Base-by-base conservation (phyloP, 2,888 invertebrate species). In the Pycnomerus fuliginosus region DNA sequence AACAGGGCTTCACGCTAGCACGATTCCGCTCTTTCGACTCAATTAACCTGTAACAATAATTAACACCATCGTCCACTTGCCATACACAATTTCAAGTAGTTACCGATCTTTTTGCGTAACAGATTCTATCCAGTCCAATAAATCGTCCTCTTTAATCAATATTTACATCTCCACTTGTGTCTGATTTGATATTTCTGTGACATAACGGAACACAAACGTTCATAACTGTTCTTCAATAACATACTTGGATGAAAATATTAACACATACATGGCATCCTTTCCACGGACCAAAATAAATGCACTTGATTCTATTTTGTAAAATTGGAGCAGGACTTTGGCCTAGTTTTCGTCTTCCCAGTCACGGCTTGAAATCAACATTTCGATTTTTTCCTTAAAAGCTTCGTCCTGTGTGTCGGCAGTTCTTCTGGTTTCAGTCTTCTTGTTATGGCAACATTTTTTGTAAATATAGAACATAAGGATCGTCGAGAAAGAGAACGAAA, bases 151-250 rank as follows among this genome's bases (percentile, higher is more conserved):
- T n/a, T n/a, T n/a, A n/a, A n/a, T 22, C 24, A 30, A 17, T 32
- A 41, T 41, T 41, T 41, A 27, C 41, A 43, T 36, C 31, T 31
- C 31, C 29, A n/a, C n/a, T n/a, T 37, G 34, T 45, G 39, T 23
- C 14, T 36, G 41, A 50, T 52, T 47, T 45, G 23, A 50, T 56
- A 54, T 56, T 54, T 55, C 53, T 44, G 50, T 53, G 56, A 59
- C 56, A 56, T 60, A 60, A 60, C 60, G 60, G 60, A 52, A 48
- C 53, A 44, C 32, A 36, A 47, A 49, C 52, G 49, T 39, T 49
- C 30, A 32, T 63, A 63, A 63, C 63, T 62, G 63, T 63, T 61
- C 49, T 50, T 44, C 50, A 56, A 58, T 60, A 60, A 52, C 60
- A 51, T 53, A 53, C 56, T 57, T 59, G 52, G 50, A 56, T 58